Evolutionary conservation across 1,140 invertebrate genomes (phyloP).

Genomic region (Drosophila tsacasi): DNA sequence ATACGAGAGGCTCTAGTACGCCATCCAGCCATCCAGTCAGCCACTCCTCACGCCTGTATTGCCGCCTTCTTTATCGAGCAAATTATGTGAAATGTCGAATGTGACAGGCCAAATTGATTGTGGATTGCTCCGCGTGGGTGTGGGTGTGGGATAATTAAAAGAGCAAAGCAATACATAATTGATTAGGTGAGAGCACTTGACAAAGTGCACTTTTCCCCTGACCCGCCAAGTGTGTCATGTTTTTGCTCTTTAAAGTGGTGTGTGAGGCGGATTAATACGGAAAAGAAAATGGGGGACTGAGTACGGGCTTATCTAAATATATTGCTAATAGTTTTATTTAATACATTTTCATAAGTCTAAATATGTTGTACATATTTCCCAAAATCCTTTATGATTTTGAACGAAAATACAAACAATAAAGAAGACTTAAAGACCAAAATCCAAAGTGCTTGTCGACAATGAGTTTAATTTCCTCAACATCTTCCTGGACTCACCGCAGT

Average conservation of each 20-base stretch:
- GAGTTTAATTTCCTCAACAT: conserved; percentile 78
- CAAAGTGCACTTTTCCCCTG: conserved; percentile 34
- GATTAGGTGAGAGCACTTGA: conserved; percentile 35
- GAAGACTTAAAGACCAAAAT: background rate
- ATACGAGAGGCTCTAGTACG: conserved; percentile 28
- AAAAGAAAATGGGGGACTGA: background rate
- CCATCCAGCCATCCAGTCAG: background rate
- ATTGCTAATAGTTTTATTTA: background rate
- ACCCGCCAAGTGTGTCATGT: conserved; percentile 3
- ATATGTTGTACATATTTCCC: no score
- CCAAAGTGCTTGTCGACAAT: conserved; percentile 51
- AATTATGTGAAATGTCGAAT: conserved; percentile 57
- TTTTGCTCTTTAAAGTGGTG: conserved; percentile 9
- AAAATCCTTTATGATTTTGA: background rate
- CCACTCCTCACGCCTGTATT: background rate
- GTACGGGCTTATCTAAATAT: background rate
- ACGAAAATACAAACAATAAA: background rate
- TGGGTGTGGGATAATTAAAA: conserved; percentile 45
- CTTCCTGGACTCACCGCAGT: conserved; percentile 55
- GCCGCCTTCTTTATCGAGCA: conserved; percentile 25
- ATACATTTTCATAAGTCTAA: background rate
- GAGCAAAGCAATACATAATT: conserved; percentile 53
- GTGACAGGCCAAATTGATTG: conserved; percentile 59
- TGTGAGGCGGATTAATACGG: background rate
- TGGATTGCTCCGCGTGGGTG: conserved; percentile 15